Percentiles rank a stretch among this genome's conserved stretches.
Conservation (phyloP, 2,797 vertebrate species). For the Platyrinchus mystaceus region DNA sequence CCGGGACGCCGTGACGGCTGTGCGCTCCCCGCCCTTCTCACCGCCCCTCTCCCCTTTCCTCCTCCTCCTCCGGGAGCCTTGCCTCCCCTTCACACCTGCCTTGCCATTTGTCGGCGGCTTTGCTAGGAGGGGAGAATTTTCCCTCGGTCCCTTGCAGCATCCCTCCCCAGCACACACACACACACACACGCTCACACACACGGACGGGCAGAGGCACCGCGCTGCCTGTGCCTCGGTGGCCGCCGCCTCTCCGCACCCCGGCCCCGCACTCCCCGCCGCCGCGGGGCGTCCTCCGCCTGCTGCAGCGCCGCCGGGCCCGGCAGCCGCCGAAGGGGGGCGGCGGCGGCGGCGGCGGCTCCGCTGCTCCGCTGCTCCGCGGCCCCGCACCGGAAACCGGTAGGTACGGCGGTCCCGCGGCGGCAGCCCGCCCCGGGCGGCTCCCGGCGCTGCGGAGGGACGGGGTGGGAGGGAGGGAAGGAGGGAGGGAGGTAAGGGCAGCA, state of each 20-base stretch:
- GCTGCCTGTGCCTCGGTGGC: conserved; percentile 21
- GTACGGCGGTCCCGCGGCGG: conserved; percentile 2
- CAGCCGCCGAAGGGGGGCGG: not conserved
- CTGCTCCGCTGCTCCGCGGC: conserved; percentile 16
- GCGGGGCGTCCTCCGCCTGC: conserved; percentile 71
- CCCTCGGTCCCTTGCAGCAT: conserved; percentile 71
- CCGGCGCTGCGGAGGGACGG: not conserved
- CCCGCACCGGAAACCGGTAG: conserved; percentile 17
- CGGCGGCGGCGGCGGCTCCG: not conserved
- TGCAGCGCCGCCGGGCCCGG: not conserved
- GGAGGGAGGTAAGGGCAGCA: not conserved
- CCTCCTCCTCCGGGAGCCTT: conserved; percentile 8
- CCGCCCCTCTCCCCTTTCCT: not conserved
- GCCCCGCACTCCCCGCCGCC: conserved; percentile 60
- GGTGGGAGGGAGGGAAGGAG: not conserved
- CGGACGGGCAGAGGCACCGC: conserved; percentile 29
- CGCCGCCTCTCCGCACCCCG: conserved; percentile 20
- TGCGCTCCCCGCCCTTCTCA: not conserved
- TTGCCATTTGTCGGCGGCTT: conserved; percentile 55
- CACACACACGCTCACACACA: not conserved
- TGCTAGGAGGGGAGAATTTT: conserved; percentile 67
- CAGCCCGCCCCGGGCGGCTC: not conserved
- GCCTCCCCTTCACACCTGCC: conserved; percentile 38
- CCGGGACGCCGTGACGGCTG: not conserved
- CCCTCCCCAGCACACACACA: conserved; percentile 35